Evolutionary conservation across 2,797 vertebrate genomes (phyloP), one percentile per base, ranked within the genome.

Genomic region (Lindbergichthys nudifrons): DNA sequence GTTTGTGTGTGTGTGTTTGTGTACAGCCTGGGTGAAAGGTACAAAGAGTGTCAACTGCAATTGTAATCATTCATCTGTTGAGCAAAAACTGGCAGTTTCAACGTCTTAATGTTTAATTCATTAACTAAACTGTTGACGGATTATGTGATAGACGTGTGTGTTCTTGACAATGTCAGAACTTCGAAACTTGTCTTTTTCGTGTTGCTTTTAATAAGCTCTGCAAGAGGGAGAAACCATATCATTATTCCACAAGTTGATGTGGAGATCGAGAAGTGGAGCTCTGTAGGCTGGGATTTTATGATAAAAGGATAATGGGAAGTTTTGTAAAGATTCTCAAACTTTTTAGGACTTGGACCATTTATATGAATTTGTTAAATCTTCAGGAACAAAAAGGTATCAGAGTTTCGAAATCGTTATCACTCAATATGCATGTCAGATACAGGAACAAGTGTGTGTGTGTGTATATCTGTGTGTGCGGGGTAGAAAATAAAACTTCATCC

Each of bases 51-150:
- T 84, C 82, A 82, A 51, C 66, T 73, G 51, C 59, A 77, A 75
- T 85, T 53, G 14, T 66, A 57, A 79, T 84, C 47, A 84, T 82
- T 76, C 56, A 79, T 68, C 21, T 51, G 71, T 54, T 60, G 21
- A 76, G 62, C 59, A 59, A 73, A 78, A 80, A 56, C 62, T 79
- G 63, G 70, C 53, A 63, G 45, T 72, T 78, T 77, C 32, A 65
- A 50, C 72, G 52, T 68, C 32, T 39, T 70, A 77, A 90, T 90
- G 85, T 89, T 86, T 91, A 86, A 90, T 88, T 90, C 80, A 89
- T 79, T 39, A n/a, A 43, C 59, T 72, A 67, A 82, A 72, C 67
- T 62, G 80, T 48, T 81, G 82, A 81, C 65, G 64, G 61, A 41
- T 66, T 70, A 72, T 66, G 12, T 72, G 81, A 73, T 53, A 45